Conservation (phyloP, 2,113 vertebrate species). For the Bos indicus region DNA sequence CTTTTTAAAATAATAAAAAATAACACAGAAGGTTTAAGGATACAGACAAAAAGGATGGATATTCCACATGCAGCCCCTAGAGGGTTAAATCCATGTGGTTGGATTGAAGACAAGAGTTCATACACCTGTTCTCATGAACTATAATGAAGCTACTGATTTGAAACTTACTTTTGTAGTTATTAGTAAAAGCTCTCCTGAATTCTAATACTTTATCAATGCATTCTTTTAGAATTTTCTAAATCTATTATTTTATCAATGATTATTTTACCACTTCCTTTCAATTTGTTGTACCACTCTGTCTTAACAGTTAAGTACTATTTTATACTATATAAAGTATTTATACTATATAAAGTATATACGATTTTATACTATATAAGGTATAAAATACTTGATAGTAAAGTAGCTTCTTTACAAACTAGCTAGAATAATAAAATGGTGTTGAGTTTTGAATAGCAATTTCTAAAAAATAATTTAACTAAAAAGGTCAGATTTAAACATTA, state of each 20-base stretch:
- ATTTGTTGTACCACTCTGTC: not conserved
- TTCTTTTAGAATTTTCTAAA: not conserved
- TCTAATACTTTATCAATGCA: not conserved
- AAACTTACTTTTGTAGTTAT: not conserved
- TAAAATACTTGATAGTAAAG: not conserved
- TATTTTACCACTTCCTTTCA: not conserved
- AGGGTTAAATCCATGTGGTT: too few species aligned
- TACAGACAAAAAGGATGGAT: too few species aligned
- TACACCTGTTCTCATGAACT: not conserved
- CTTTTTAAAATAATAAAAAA: not conserved
- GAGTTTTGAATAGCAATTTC: not conserved
- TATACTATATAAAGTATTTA: not conserved
- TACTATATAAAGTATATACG: not conserved
- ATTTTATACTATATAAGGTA: not conserved
- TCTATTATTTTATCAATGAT: not conserved
- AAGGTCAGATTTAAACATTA: not conserved
- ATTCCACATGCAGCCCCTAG: fast-evolving
- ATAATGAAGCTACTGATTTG: not conserved
- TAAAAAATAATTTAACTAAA: not conserved
- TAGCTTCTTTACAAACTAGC: not conserved
- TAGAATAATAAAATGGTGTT: not conserved
- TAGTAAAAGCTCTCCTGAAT: not conserved
- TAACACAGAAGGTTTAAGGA: not conserved
- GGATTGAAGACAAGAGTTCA: not conserved
- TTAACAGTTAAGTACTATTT: not conserved